Evolutionary conservation across 2,797 vertebrate genomes (phyloP).

Genomic region (Gadopsis marmoratus): DNA sequence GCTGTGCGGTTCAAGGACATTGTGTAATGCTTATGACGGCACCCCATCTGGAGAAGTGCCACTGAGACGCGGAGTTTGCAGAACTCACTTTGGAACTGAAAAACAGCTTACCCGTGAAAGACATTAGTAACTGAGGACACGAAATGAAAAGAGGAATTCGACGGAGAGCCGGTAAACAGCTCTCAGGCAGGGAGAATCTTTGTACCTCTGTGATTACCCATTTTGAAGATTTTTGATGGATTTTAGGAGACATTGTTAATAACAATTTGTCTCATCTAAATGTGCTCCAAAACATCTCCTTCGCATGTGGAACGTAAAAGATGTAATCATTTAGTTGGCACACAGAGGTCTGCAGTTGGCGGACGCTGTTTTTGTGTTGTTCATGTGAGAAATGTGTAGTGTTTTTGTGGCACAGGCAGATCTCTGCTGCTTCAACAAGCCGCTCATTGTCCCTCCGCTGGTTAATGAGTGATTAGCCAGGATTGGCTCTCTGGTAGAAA

Average conservation of each 20-base stretch:
- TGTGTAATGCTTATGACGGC: slow-evolving; percentile 79
- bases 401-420: slow-evolving; percentile 37
- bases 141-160: slow-evolving; percentile 40
- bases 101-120: slow-evolving; percentile 59
- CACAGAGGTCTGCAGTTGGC: neutral
- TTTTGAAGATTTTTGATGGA: neutral
- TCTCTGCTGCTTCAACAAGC: slow-evolving; percentile 56
- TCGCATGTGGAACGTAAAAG: neutral
- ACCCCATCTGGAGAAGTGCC: slow-evolving; percentile 79
- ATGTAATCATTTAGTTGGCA: neutral
- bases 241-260: neutral
- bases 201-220: neutral
- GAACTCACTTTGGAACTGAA: slow-evolving; percentile 59
- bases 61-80: slow-evolving; percentile 69
- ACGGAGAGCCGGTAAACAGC: slow-evolving; percentile 21
- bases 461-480: slow-evolving; percentile 68
- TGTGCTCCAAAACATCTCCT: neutral
- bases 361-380: slow-evolving; percentile 15
- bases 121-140: slow-evolving; percentile 49
- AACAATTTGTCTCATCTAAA: neutral
- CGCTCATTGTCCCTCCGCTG: slow-evolving; percentile 58
- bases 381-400: slow-evolving; percentile 28
- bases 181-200: slow-evolving; percentile 20
- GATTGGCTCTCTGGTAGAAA: slow-evolving; percentile 41
- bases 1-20: slow-evolving; percentile 76